These are phyloP conservation scores for Pseudomyrmex flavicornis DNA, from an alignment of 1,140 invertebrate genomes.

Conservation along the genomic window DNA sequence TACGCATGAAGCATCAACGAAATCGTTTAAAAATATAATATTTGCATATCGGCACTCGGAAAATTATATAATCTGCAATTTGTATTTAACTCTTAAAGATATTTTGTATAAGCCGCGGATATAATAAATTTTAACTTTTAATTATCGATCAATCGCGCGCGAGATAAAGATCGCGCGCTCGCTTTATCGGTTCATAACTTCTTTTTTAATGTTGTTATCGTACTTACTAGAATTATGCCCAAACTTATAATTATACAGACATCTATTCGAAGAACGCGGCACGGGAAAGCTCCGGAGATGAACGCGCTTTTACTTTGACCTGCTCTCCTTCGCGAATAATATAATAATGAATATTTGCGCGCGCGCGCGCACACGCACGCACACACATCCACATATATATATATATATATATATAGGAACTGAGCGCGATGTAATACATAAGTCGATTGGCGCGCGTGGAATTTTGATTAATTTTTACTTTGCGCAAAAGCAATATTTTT, in stretches of 20 bases:
- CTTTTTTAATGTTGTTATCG: constrained; percentile 45
- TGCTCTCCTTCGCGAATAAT: constrained; percentile 22
- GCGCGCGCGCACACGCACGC: too few species aligned
- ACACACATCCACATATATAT: too few species aligned
- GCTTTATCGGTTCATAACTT: constrained; percentile 34
- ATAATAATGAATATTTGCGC: constrained; percentile 52
- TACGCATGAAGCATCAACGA: neutral
- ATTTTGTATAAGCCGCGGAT: neutral
- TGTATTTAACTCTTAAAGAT: constrained; percentile 8
- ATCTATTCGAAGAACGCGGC: constrained; percentile 31
- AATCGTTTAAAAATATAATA: too few species aligned
- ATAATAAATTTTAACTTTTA: constrained; percentile 37
- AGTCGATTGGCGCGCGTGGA: constrained; percentile 37
- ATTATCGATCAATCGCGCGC: constrained; percentile 32
- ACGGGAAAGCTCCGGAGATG: constrained; percentile 32
- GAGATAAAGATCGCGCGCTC: constrained; percentile 26
- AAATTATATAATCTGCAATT: too few species aligned
- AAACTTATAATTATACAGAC: constrained; percentile 60
- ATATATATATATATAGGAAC: too few species aligned
- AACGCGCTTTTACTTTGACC: constrained; percentile 28
- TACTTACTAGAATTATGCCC: constrained; percentile 16
- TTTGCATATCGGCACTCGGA: too few species aligned
- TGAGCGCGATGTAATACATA: neutral
- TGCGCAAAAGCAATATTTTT: constrained; percentile 8
- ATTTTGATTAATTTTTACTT: constrained; percentile 50